Percentiles rank a stretch among this genome's conserved stretches.
Conservation (phyloP, 2,113 vertebrate species). For the Speoplatyrhinus poulsoni region DNA sequence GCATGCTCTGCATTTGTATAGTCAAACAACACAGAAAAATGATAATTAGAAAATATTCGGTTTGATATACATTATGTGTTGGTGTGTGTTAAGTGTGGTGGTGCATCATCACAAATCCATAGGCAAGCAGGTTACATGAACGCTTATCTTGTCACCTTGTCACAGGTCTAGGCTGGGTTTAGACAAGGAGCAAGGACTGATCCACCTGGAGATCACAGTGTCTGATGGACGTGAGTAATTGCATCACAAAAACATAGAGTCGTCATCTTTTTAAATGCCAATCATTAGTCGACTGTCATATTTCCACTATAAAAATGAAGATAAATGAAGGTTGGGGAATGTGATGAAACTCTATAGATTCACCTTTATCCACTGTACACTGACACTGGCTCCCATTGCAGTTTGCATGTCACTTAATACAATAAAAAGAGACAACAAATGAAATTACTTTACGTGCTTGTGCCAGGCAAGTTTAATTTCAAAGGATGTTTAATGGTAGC, state of each 20-base stretch:
- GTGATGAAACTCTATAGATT: no score
- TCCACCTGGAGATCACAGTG: constrained; percentile 86
- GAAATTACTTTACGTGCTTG: background rate
- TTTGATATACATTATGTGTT: background rate
- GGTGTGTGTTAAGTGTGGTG: no score
- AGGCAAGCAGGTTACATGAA: background rate
- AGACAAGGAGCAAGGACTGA: constrained; percentile 86
- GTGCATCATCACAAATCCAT: background rate
- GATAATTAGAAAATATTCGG: background rate
- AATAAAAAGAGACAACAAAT: constrained; percentile 1
- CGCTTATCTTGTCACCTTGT: constrained; percentile 29
- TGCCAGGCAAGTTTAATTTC: background rate
- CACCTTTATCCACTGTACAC: background rate
- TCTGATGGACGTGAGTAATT: constrained; percentile 86
- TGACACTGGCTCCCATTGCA: background rate
- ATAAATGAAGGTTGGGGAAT: no score
- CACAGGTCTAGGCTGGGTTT: constrained; percentile 86
- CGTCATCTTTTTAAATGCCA: background rate
- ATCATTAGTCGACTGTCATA: background rate
- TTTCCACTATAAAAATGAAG: background rate
- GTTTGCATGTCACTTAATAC: background rate
- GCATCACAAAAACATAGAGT: background rate
- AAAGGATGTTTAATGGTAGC: constrained; percentile 1
- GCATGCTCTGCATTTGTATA: background rate
- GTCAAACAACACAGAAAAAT: background rate